Conservation (phyloP, 2,888 invertebrate species). For the Orthosia gothica region DNA sequence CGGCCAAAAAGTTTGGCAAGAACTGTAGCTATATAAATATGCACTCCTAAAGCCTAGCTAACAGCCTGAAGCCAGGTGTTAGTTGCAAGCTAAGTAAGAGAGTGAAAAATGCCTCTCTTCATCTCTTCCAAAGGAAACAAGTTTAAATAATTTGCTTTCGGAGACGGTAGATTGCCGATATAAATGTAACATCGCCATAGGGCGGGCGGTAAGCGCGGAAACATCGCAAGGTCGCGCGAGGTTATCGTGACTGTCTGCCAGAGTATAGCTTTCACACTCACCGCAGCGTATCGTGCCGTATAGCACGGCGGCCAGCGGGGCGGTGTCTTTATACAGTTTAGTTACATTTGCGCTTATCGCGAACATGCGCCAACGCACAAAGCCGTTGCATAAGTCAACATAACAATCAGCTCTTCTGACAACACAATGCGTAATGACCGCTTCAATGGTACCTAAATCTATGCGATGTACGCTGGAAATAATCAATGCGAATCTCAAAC, state of each 20-base stretch:
- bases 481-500: constrained; percentile 78
- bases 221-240: constrained; percentile 82
- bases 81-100: background rate
- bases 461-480: constrained; percentile 76
- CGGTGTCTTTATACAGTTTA: constrained; percentile 73
- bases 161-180: constrained; percentile 10
- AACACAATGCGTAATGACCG: constrained; percentile 73
- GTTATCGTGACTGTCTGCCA: constrained; percentile 81
- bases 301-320: constrained; percentile 67
- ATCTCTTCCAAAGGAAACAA: background rate
- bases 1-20: too few relatives aligned
- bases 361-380: constrained; percentile 49
- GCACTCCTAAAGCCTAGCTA: background rate
- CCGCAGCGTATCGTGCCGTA: constrained; percentile 66
- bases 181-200: constrained; percentile 46
- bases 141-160: constrained; percentile 4
- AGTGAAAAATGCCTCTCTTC: background rate
- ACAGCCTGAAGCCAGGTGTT: background rate
- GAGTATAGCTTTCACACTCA: constrained; percentile 82
- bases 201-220: constrained; percentile 73
- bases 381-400: constrained; percentile 72
- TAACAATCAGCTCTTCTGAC: constrained; percentile 69
- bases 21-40: too few relatives aligned
- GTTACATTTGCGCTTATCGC: constrained; percentile 65
- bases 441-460: constrained; percentile 78